phyloP scores from a whole-genome alignment of 2,113 vertebrate species.

The Dicaeum eximium region DNA sequence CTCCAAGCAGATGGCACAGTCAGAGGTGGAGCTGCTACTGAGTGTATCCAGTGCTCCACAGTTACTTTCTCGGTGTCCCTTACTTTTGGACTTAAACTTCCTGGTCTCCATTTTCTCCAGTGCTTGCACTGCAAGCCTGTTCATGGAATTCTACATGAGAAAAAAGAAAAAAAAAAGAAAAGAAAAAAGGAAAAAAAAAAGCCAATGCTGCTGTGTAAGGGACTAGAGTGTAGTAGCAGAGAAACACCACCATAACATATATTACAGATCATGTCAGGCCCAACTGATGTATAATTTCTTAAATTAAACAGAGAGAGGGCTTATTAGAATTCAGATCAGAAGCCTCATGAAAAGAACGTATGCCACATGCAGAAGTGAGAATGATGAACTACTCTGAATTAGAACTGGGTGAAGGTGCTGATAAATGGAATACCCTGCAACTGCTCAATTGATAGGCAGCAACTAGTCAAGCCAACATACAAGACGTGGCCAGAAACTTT shows the following conservation, averaged over 20 bases:
- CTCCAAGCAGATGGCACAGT: constrained; percentile 99
- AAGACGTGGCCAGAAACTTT: neutral
- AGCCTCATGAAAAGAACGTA: neutral
- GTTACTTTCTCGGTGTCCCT: constrained; percentile 86
- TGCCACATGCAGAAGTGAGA: neutral
- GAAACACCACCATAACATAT: neutral
- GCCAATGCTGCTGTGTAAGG: neutral
- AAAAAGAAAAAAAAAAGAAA: neutral
- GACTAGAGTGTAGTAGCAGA: neutral
- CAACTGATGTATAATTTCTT: neutral
- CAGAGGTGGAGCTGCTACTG: constrained; percentile 94
- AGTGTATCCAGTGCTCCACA: constrained; percentile 89
- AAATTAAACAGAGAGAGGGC: neutral
- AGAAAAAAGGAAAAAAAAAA: accelerated
- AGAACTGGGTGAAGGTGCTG: neutral
- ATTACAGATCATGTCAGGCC: neutral
- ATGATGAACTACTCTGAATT: neutral
- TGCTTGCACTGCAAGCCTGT: constrained; percentile 95
- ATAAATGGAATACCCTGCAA: neutral
- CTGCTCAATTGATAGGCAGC: neutral
- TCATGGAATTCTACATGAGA: constrained; percentile 91
- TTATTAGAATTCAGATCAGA: neutral
- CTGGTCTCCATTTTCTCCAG: constrained; percentile 98
- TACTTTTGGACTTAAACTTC: constrained; percentile 95
- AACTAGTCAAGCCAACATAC: neutral